These are phyloP conservation scores for Apodemia zela DNA, from an alignment of 2,888 invertebrate genomes.

Conservation along the genomic window DNA sequence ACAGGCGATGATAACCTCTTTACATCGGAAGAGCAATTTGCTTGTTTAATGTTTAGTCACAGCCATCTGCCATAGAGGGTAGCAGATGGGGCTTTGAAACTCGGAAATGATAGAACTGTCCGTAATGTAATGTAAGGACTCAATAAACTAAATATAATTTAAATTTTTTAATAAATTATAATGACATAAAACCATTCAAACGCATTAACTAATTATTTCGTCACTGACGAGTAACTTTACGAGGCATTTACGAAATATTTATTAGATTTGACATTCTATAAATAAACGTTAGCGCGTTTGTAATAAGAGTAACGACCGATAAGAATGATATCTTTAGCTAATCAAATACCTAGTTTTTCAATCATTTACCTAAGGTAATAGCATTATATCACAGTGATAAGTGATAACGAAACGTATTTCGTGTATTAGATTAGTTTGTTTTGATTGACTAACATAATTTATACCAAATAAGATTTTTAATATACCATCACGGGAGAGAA, in stretches of 20 bases:
- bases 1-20: too few species aligned
- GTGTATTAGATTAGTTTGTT: neutral
- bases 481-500: constrained; percentile 38
- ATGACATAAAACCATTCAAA: neutral
- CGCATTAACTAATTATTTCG: neutral
- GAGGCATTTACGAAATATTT: neutral
- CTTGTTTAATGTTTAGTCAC: too few species aligned
- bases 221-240: neutral
- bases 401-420: constrained; percentile 17
- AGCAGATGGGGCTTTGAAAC: too few species aligned
- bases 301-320: constrained; percentile 59
- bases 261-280: neutral
- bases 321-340: constrained; percentile 40
- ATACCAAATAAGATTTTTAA: constrained; percentile 24
- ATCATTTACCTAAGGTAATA: constrained; percentile 33
- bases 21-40: too few species aligned
- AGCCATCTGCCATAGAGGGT: too few species aligned
- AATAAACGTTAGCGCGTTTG: neutral
- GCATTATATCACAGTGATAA: constrained; percentile 24
- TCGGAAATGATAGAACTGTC: too few species aligned
- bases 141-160: too few species aligned
- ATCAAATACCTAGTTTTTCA: constrained; percentile 33
- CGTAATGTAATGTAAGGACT: too few species aligned
- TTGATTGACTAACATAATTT: neutral
- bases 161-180: too few species aligned